Base-by-base conservation (phyloP, 2,113 vertebrate genomes). In the Elanus axillaris region DNA sequence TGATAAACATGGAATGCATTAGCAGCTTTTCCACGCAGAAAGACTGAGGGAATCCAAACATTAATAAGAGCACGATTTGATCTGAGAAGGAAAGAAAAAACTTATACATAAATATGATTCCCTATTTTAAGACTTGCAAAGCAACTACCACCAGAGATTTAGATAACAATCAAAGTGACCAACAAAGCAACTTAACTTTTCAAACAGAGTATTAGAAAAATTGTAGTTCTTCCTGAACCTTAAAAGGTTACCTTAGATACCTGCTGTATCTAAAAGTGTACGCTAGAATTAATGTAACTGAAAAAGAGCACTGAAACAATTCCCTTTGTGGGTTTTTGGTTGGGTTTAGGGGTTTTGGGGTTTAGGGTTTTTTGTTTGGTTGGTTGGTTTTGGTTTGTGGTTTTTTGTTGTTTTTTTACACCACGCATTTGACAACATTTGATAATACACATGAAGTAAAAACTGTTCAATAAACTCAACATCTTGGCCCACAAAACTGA, bases 11-110 rank as follows among this genome's bases (percentile, higher is more conserved):
- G 99, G 98, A 99, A 99, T 13, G 99, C 99, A 42, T 99, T 99
- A n/a, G 99, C 98, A 84, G 99, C 98, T 96, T 99, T 98, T 90
- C 99, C 99, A 94, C 99, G 99, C 90, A 99, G 99, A 96, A 99
- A 99, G 94, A 99, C 99, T 1, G 99, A 99, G 16, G 99, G 99
- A 96, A 99, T 99, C 99, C 99, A 99, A 77, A 99, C 99, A 26
- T 99, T 99, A 98, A 99, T 99, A 96, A 99, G 99, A 7, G 99
- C 99, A 56, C 99, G 98, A 94, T 99, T 99, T 95, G 99, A 98
- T 98, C 99, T 99, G 96, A 81, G 59, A 62, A 93, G 91, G 63
- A 93, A 83, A 98, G 52, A 97, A 63, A 80, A 64, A 79, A 59
- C 7, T 25, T 50, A n/a, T n/a, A n/a, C n/a, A n/a, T n/a, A n/a